Evolutionary conservation across 1,140 invertebrate genomes (phyloP), one percentile per base, ranked within the genome.

Genomic region (Panulirus ornatus): DNA sequence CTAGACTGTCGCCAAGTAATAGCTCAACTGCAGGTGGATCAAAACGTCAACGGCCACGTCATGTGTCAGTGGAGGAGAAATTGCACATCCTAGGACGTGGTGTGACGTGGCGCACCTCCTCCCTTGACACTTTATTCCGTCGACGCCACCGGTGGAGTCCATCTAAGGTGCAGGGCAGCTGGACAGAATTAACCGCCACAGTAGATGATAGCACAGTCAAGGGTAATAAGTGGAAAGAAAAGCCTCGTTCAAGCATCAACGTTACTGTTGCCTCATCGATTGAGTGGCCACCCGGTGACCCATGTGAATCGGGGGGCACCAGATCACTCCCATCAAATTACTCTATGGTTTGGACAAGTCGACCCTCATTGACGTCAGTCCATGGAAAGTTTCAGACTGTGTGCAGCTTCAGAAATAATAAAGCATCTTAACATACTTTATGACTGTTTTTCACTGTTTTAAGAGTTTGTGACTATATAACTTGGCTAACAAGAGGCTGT

Each of bases 291-390:
- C 5, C n/a, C 27, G 5, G 27, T 30, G 5, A 66, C 58, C n/a
- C 9, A 22, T 8, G 16, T 22, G 58, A 66, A 30, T 66, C 27
- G 11, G 27, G 58, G 5, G 22, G 58, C n/a, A 30, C 58, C 58
- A 66, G 30, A 66, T 66, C 58, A 66, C 58, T 66, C 30, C 58
- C 58, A 66, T 2, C 58, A 66, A 66, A 66, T 66, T 66, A 66
- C 22, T 27, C 58, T 1, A 6, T 66, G 58, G 6, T 27, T 8
- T 27, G 27, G n/a, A 30, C n/a, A 66, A 66, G 27, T 30, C n/a
- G 11, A 66, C 22, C 58, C n/a, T 66, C 58, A 8, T 8, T 22
- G 22, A 30, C n/a, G 5, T 30, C 27, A 30, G 11, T 27, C n/a
- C 58, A 66, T 22, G 58, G 58, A 66, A 66, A 66, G 58, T 66